Conservation (phyloP, 2,797 vertebrate genomes). For the Helarctos malayanus region DNA sequence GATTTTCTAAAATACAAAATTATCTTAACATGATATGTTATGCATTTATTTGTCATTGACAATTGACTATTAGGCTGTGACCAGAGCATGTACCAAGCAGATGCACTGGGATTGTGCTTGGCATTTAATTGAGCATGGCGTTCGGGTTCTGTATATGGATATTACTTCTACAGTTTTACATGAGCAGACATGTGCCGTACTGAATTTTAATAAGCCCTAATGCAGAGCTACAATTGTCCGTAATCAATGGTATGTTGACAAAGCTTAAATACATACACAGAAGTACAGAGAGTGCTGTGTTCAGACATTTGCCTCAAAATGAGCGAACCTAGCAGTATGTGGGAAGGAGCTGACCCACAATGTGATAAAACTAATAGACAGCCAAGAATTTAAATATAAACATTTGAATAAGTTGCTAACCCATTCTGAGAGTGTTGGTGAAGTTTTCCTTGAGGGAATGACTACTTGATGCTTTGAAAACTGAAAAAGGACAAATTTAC, state of each 20-base stretch:
- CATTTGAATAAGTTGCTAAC: not conserved
- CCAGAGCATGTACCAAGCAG: constrained; percentile 23
- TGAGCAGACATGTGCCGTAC: not conserved
- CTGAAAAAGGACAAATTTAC: not conserved
- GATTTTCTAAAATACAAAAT: not conserved
- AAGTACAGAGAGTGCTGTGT: not conserved
- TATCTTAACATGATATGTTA: not conserved
- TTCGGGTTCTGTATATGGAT: not conserved
- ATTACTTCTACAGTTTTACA: constrained; percentile 62
- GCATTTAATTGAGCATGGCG: constrained; percentile 55
- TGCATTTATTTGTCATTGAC: constrained; percentile 33
- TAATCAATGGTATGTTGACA: constrained; percentile 13
- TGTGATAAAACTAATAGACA: not conserved
- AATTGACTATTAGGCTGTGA: constrained; percentile 40
- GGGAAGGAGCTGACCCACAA: not conserved
- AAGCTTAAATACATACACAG: constrained; percentile 18
- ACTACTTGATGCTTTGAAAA: not conserved
- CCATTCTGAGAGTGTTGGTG: not conserved
- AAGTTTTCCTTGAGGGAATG: not conserved
- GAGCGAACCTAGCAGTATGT: not conserved
- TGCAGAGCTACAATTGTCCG: not conserved
- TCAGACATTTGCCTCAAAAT: not conserved
- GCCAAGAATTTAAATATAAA: constrained; percentile 8
- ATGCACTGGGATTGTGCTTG: constrained; percentile 35
- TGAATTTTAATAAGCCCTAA: constrained; percentile 71